Conservation (phyloP, 2,113 vertebrate genomes). For the Ascaphus truei region DNA sequence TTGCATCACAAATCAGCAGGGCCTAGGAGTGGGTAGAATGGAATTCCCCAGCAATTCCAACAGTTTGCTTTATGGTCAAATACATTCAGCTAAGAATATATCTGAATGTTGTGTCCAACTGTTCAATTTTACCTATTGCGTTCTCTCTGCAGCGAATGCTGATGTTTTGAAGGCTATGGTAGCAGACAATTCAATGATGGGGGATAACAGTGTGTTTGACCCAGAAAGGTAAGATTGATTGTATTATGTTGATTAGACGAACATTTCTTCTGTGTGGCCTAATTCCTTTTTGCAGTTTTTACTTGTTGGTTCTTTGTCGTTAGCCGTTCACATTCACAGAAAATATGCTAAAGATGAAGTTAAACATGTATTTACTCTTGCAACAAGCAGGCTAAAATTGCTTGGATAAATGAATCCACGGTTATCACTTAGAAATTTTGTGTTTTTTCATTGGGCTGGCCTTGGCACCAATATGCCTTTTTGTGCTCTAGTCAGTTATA, state of each 20-base stretch:
- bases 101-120: neutral
- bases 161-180: slow-evolving; percentile 92
- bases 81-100: neutral
- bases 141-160: slow-evolving; percentile 75
- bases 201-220: slow-evolving; percentile 58
- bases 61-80: no score
- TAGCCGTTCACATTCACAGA: no score
- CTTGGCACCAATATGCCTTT: no score
- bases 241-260: neutral
- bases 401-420: no score
- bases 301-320: no score
- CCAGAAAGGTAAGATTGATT: slow-evolving; percentile 77
- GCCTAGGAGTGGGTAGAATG: neutral
- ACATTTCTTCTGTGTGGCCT: neutral
- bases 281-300: no score
- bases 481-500: no score
- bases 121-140: neutral
- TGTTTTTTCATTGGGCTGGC: no score
- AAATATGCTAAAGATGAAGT: no score
- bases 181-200: slow-evolving; percentile 57
- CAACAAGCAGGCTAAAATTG: no score
- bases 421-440: no score
- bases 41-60: neutral
- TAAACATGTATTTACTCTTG: no score
- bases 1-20: neutral